Conservation (phyloP, 2,797 vertebrate species). For the Myoxocephalus aenaeus region DNA sequence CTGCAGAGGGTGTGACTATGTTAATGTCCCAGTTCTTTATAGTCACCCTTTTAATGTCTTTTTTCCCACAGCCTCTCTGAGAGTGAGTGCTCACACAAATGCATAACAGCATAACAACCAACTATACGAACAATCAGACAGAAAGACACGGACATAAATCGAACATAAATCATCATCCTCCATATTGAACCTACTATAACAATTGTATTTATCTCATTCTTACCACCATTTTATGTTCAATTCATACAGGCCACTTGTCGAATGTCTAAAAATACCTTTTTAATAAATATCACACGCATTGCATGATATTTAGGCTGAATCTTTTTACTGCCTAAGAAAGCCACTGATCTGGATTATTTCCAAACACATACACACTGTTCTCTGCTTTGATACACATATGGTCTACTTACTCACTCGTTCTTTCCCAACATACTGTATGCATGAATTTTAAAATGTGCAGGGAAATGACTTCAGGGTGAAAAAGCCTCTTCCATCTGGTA, state of each 20-base stretch:
- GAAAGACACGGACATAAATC: no score
- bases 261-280: background rate
- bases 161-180: no score
- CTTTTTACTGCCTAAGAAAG: constrained; percentile 14
- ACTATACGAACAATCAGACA: no score
- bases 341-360: constrained; percentile 26
- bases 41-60: constrained; percentile 14
- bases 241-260: no score
- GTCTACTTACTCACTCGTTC: constrained; percentile 23
- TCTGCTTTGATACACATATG: constrained; percentile 37
- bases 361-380: constrained; percentile 18
- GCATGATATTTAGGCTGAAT: background rate
- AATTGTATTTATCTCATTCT: no score
- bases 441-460: constrained; percentile 35
- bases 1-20: constrained; percentile 66
- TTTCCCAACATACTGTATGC: constrained; percentile 26
- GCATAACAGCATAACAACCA: no score
- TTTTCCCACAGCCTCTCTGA: background rate
- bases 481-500: constrained; percentile 31
- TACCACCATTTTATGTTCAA: no score
- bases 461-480: constrained; percentile 24
- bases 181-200: no score
- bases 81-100: background rate
- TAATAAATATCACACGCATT: background rate
- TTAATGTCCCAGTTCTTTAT: constrained; percentile 10